Evolutionary conservation across 2,113 vertebrate species (phyloP).

Genomic region (Gymnogyps californianus): DNA sequence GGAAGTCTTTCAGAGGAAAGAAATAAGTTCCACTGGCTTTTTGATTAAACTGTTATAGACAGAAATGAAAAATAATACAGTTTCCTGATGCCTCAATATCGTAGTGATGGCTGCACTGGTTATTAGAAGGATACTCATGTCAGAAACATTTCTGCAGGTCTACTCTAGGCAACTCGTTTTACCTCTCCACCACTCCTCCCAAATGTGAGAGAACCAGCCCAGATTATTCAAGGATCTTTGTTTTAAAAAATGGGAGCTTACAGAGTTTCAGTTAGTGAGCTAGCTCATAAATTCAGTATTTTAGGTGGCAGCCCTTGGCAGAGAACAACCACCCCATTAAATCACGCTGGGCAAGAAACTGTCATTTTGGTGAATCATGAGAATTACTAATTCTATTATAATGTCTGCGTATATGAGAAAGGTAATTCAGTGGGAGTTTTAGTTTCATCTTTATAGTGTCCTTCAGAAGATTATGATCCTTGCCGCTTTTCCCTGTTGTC

Average conservation of each 20-base stretch:
- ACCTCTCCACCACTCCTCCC: neutral
- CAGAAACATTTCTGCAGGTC: constrained; percentile 14
- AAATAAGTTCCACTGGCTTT: constrained; percentile 27
- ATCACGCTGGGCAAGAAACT: constrained; percentile 43
- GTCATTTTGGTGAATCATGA: constrained; percentile 35
- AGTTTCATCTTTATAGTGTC: constrained; percentile 10
- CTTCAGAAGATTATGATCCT: constrained; percentile 36
- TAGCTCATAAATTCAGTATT: constrained; percentile 61
- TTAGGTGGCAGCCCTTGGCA: constrained; percentile 42
- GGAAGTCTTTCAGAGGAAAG: constrained; percentile 10
- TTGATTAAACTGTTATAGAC: constrained; percentile 46
- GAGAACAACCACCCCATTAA: constrained; percentile 53
- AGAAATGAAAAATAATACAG: constrained; percentile 31
- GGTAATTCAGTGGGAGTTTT: constrained; percentile 33
- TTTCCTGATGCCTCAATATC: neutral
- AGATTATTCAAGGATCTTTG: constrained; percentile 4
- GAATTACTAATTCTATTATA: constrained; percentile 54
- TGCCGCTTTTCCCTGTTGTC: neutral
- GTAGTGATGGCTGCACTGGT: neutral
- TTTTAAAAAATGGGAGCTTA: constrained; percentile 20
- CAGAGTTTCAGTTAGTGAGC: constrained; percentile 5
- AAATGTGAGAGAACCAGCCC: neutral
- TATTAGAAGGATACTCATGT: neutral
- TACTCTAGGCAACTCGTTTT: neutral
- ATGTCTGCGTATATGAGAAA: neutral